These are phyloP conservation scores for Drosophila meridiana DNA, from an alignment of 2,888 invertebrate species.

Conservation along the genomic window DNA sequence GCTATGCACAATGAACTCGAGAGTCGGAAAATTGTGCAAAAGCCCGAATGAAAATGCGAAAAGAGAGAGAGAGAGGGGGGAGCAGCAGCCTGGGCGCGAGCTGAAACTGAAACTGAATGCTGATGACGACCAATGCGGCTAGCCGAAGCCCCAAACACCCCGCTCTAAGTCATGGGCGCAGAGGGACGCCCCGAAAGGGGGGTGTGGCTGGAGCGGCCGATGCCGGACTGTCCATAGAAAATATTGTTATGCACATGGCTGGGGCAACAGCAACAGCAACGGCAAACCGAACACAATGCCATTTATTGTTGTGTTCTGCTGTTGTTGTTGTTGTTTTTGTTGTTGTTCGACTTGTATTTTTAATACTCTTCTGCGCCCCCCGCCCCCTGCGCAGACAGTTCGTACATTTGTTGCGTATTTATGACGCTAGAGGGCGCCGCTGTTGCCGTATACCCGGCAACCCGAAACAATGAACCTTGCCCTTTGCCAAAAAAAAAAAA, in stretches of 20 bases:
- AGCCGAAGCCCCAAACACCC: slow-evolving; percentile 35
- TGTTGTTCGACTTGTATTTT: slow-evolving; percentile 46
- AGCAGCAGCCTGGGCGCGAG: background rate
- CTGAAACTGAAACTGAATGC: slow-evolving; percentile 24
- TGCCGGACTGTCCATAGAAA: slow-evolving; percentile 25
- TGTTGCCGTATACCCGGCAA: slow-evolving; percentile 29
- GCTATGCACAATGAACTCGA: slow-evolving; percentile 78
- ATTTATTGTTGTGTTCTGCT: slow-evolving; percentile 48
- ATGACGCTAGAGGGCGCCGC: slow-evolving; percentile 55
- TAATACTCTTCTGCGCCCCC: background rate
- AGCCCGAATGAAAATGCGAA: slow-evolving; percentile 19
- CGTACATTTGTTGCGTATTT: slow-evolving; percentile 65
- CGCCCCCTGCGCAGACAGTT: background rate
- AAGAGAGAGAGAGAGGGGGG: no score
- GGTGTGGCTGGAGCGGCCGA: background rate
- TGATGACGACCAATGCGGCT: slow-evolving; percentile 59
- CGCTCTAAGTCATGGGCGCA: background rate
- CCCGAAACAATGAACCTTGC: slow-evolving; percentile 1
- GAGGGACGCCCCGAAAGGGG: background rate
- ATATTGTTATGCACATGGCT: slow-evolving; percentile 42
- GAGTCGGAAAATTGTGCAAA: slow-evolving; percentile 44
- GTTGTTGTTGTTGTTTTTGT: slow-evolving; percentile 21
- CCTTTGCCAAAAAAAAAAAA: background rate
- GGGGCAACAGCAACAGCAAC: background rate
- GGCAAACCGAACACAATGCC: slow-evolving; percentile 40